Percentiles rank a stretch among this genome's conserved stretches.
Evolutionary conservation across 2,797 vertebrate genomes (phyloP).

Genomic region (Platyrinchus mystaceus): DNA sequence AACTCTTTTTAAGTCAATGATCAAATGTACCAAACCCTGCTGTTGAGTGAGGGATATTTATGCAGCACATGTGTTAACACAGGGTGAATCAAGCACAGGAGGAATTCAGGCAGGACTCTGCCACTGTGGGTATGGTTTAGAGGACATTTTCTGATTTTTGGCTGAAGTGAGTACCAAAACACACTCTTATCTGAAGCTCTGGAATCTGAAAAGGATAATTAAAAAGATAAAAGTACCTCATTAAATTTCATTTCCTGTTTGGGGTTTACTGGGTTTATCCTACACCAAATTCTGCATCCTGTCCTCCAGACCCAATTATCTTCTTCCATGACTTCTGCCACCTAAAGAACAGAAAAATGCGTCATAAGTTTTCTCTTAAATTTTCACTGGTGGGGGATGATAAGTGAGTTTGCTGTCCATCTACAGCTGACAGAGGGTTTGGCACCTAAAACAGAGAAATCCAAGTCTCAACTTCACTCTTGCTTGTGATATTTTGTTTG

Average conservation of each 20-base stretch:
- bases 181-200: not conserved
- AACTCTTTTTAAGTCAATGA: not conserved
- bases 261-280: not conserved
- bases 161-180: not conserved
- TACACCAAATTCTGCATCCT: not conserved
- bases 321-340: not conserved
- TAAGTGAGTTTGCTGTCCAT: not conserved
- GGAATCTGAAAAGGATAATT: not conserved
- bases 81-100: not conserved
- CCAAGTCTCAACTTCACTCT: not conserved
- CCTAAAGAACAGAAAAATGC: not conserved
- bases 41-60: not conserved
- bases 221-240: not conserved
- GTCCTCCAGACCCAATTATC: not conserved
- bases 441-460: not conserved
- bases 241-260: not conserved
- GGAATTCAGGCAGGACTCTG: not conserved
- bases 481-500: not conserved
- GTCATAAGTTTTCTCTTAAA: fast-evolving
- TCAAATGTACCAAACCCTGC: not conserved
- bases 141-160: not conserved
- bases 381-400: not conserved
- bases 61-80: not conserved
- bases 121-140: not conserved
- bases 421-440: not conserved